phyloP scores from a whole-genome alignment of 2,888 invertebrate genomes.

The Anodontia alba region DNA sequence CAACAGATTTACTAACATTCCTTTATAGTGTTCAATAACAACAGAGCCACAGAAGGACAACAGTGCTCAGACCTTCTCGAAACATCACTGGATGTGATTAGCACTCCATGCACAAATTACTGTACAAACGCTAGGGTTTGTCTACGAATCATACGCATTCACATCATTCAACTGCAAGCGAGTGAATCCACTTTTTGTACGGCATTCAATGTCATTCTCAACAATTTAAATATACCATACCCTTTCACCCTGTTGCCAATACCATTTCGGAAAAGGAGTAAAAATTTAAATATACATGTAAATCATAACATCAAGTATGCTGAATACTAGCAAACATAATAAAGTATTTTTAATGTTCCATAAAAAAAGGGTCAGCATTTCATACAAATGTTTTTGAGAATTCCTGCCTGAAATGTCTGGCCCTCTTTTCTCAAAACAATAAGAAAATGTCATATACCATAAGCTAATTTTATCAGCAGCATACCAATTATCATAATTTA shows the following conservation, averaged over 20 bases:
- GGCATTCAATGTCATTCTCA: constrained; percentile 56
- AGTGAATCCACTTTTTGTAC: constrained; percentile 17
- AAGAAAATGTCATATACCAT: too few species aligned
- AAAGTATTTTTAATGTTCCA: too few species aligned
- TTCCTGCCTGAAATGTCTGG: too few species aligned
- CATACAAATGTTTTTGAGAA: too few species aligned
- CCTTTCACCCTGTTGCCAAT: constrained; percentile 45
- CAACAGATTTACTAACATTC: background rate
- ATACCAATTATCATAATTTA: too few species aligned
- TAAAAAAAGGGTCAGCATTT: too few species aligned
- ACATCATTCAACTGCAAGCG: constrained; percentile 34
- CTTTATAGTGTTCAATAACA: background rate
- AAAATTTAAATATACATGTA: constrained; percentile 12
- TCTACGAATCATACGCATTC: constrained; percentile 60
- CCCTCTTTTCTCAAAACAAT: too few species aligned
- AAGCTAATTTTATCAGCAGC: too few species aligned
- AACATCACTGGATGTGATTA: constrained; percentile 46
- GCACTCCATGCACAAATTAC: constrained; percentile 53
- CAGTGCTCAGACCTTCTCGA: constrained; percentile 6
- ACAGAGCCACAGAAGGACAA: background rate
- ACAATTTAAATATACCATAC: constrained; percentile 52
- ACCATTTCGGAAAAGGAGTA: background rate
- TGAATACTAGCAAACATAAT: too few species aligned
- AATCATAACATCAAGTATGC: too few species aligned
- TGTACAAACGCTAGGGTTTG: constrained; percentile 34